These are phyloP conservation scores for Carapus acus DNA, from an alignment of 2,797 vertebrate species.

Conservation along the genomic window DNA sequence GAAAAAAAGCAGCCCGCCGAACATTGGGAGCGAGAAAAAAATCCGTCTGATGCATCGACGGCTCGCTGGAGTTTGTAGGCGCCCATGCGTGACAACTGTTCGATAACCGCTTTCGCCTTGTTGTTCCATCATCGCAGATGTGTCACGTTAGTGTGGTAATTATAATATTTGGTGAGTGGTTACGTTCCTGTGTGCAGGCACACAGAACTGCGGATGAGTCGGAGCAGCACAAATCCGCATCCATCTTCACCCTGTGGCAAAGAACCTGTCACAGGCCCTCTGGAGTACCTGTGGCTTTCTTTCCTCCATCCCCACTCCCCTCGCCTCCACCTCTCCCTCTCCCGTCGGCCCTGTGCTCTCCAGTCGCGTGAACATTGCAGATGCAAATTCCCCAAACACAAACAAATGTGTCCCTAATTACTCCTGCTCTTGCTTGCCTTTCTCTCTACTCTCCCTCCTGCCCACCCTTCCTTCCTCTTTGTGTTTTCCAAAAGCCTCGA, in stretches of 20 bases:
- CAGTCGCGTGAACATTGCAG: conserved; percentile 3
- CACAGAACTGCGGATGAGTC: conserved; percentile 1
- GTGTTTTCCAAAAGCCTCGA: conserved; percentile 50
- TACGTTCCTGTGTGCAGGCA: not conserved
- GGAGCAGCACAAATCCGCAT: not conserved
- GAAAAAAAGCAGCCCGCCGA: no score
- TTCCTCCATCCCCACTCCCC: no score
- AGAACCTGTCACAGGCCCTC: conserved; percentile 15
- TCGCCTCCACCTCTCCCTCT: not conserved
- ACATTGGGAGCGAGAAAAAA: no score
- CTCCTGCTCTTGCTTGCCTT: conserved; percentile 4
- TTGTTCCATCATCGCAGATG: not conserved
- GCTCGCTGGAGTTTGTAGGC: no score
- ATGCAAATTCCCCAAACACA: conserved; percentile 21
- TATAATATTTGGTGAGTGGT: not conserved
- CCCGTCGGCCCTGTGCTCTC: no score
- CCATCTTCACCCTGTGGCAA: conserved; percentile 1
- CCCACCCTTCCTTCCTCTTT: conserved; percentile 9
- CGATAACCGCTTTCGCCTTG: not conserved
- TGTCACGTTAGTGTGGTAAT: conserved; percentile 1
- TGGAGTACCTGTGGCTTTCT: conserved; percentile 15
- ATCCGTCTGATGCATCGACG: no score
- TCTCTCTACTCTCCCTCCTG: conserved; percentile 3
- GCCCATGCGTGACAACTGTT: not conserved
- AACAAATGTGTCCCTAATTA: conserved; percentile 41